A percentile compares a stretch with the other conserved stretches of the same genome.
phyloP scores from a whole-genome alignment of 2,888 invertebrate genomes.

The Epicampocera succincta region DNA sequence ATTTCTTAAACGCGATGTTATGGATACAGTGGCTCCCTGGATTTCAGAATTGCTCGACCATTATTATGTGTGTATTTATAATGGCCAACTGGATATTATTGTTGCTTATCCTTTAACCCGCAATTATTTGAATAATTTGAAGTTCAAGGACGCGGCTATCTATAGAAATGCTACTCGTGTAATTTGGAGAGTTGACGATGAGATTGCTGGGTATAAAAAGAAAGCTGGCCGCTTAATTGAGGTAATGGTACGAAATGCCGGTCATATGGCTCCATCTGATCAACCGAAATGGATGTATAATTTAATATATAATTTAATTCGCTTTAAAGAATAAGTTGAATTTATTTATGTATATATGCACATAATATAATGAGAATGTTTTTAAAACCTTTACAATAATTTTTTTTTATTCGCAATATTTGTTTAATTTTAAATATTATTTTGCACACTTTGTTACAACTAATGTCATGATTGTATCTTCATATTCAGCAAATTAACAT shows the following conservation, averaged over 20 bases:
- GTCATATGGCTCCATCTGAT: constrained; percentile 91
- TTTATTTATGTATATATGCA: too few species aligned
- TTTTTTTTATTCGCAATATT: too few species aligned
- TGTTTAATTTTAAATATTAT: too few species aligned
- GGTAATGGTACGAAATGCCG: constrained; percentile 89
- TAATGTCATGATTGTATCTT: too few species aligned
- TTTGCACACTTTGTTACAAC: too few species aligned
- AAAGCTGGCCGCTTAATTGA: constrained; percentile 88
- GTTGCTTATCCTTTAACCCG: constrained; percentile 93
- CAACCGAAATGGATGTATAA: constrained; percentile 90
- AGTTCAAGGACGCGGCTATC: constrained; percentile 85
- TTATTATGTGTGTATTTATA: constrained; percentile 88
- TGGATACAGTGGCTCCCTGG: constrained; percentile 90
- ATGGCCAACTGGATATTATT: constrained; percentile 95
- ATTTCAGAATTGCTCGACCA: constrained; percentile 86
- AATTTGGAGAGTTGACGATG: constrained; percentile 86
- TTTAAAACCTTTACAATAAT: too few species aligned
- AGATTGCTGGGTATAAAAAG: constrained; percentile 90
- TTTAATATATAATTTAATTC: constrained; percentile 83
- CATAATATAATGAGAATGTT: too few species aligned
- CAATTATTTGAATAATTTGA: constrained; percentile 88
- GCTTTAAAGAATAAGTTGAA: constrained; percentile 72
- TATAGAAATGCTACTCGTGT: constrained; percentile 86
- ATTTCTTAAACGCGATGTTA: constrained; percentile 88
- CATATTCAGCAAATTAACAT: too few species aligned